Base-by-base conservation (phyloP, 2,888 invertebrate genomes). In the Orthonychiurus folsomi region DNA sequence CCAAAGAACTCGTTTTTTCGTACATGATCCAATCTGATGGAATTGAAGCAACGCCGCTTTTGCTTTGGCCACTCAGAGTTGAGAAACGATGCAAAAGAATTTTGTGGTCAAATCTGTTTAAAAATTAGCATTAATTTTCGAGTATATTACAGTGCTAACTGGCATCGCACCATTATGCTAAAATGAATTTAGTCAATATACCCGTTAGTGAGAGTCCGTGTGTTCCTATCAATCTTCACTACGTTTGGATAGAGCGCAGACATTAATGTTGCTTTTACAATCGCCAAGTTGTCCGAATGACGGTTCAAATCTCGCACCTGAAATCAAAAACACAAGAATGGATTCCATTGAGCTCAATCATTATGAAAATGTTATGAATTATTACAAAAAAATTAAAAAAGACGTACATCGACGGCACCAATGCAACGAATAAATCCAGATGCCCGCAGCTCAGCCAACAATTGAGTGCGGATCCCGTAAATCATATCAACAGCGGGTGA, bases 231-330 rank as follows among this genome's bases (percentile, higher is more conserved):
- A 37, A 37, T 37, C 37, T 37, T 37, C 5, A n/a, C 52, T 23
- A 96, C 77, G 72, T 91, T 89, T 0, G 97, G 96, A 78, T 95
- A 96, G 64, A 90, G 81, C 0, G 96, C 95, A 2, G 89, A 88
- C 26, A 86, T 85, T 37, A 96, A 79, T 1, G 91, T 90, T 0
- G 90, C 89, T 75, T 95, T 95, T 0, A 97, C 86, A 61, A 95
- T 84, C 15, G 91, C 86, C 92, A 92, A 93, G 75, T 87, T 87
- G 73, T 88, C 86, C 0, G 89, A 86, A 78, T 93, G 87, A 1
- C 81, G 77, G 78, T 95, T 95, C 48, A 92, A 81, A 74, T 89
- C 88, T n/a, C n/a, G n/a, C n/a, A n/a, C n/a, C n/a, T n/a, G n/a
- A n/a, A n/a, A n/a, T n/a, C n/a, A n/a, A n/a, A n/a, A n/a, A n/a